phyloP scores from a whole-genome alignment of 2,113 vertebrate genomes.

The Camelus bactrianus region DNA sequence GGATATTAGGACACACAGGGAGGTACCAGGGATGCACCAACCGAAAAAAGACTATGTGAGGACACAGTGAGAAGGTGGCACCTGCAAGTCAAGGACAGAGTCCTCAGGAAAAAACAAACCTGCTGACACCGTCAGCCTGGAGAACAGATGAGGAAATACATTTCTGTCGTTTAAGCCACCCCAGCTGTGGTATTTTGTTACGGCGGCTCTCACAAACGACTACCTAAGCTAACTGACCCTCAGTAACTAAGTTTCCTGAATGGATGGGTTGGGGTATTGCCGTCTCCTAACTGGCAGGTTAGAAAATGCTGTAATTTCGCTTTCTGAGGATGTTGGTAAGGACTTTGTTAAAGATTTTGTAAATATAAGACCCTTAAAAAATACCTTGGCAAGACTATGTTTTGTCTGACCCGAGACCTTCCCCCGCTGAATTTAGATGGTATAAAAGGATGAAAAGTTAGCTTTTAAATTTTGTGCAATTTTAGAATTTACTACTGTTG shows the following conservation, averaged over 20 bases:
- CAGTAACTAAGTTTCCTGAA: neutral
- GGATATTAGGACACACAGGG: neutral
- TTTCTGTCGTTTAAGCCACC: neutral
- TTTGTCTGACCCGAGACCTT: neutral
- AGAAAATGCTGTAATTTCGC: neutral
- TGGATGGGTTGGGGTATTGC: neutral
- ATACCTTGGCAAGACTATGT: neutral
- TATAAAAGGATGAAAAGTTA: neutral
- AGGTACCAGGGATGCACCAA: rapidly evolving
- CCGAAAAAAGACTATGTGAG: no score
- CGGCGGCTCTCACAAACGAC: neutral
- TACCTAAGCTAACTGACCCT: neutral
- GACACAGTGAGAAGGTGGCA: neutral
- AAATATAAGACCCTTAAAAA: neutral
- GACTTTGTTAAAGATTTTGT: neutral
- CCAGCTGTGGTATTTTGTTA: neutral
- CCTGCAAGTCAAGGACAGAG: rapidly evolving
- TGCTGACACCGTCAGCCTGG: no score
- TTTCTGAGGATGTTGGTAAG: neutral
- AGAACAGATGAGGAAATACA: neutral
- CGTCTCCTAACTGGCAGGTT: neutral
- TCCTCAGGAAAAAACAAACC: neutral
- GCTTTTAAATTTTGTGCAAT: neutral
- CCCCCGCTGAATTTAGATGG: neutral
- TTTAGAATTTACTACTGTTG: neutral